Evolutionary conservation across 2,113 vertebrate genomes (phyloP).

Genomic region (Dicentrarchus labrax): DNA sequence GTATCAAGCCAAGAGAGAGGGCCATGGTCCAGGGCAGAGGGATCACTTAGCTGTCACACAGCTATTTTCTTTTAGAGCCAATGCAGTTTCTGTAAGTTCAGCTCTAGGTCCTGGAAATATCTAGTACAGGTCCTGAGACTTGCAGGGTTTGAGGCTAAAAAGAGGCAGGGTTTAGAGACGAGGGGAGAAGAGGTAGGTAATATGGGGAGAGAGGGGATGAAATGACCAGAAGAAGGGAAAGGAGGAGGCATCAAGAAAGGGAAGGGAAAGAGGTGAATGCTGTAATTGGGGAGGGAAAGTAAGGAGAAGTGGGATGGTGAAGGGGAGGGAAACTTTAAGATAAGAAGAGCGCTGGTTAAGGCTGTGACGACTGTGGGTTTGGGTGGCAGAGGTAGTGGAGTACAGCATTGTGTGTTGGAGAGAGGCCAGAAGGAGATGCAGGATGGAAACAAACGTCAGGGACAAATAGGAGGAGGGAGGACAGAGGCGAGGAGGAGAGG

Average conservation of each 20-base stretch:
- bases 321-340: slow-evolving; percentile 18
- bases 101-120: slow-evolving; percentile 4
- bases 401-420: slow-evolving; percentile 7
- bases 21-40: background rate
- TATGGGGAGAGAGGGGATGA: background rate
- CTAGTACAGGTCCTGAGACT: background rate
- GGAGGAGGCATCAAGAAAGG: background rate
- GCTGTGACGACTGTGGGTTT: slow-evolving; percentile 17
- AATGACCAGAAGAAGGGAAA: background rate
- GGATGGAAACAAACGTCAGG: background rate
- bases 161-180: too few species aligned
- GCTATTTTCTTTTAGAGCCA: slow-evolving; percentile 22
- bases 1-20: background rate
- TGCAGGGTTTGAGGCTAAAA: background rate
- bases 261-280: background rate
- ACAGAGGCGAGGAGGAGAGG: background rate
- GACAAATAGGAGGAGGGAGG: background rate
- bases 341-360: slow-evolving; percentile 9
- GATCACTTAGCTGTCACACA: slow-evolving; percentile 37
- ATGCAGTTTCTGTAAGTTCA: slow-evolving; percentile 10
- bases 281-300: slow-evolving; percentile 5
- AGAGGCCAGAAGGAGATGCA: background rate
- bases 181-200: background rate
- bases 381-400: slow-evolving; percentile 15
- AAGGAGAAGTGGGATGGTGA: background rate